phyloP scores from a whole-genome alignment of 2,888 invertebrate genomes.

The Periphyllus acericola region DNA sequence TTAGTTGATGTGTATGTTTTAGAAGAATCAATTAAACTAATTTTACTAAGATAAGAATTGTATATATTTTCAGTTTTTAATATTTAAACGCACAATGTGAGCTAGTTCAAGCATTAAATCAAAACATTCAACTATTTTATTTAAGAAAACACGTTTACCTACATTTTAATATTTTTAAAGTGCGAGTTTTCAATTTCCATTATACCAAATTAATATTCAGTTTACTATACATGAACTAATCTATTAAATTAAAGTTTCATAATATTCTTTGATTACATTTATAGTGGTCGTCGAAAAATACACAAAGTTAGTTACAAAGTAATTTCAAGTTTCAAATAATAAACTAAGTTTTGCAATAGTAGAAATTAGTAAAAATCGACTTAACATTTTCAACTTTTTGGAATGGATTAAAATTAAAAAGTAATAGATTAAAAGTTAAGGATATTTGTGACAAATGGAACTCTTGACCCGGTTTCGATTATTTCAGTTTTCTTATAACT shows the following conservation, averaged over 20 bases:
- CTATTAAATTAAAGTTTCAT: not conserved
- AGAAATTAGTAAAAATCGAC: too few species aligned
- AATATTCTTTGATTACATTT: constrained; percentile 34
- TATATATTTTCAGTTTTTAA: not conserved
- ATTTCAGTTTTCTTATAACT: too few species aligned
- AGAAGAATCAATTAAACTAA: constrained; percentile 16
- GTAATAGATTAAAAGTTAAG: too few species aligned
- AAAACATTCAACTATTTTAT: constrained; percentile 25
- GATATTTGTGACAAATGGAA: too few species aligned
- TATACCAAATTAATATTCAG: constrained; percentile 3
- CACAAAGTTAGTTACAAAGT: too few species aligned
- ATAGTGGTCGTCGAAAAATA: not conserved
- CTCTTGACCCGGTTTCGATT: too few species aligned
- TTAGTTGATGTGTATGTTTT: not conserved
- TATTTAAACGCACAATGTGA: not conserved
- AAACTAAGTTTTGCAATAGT: too few species aligned
- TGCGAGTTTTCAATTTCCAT: constrained; percentile 4
- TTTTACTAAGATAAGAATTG: not conserved
- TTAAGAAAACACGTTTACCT: constrained; percentile 10
- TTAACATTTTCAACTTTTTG: too few species aligned
- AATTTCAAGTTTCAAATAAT: not conserved
- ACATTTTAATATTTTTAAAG: constrained; percentile 17
- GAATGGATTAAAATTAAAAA: too few species aligned
- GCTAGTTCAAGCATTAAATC: not conserved
- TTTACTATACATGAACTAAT: not conserved